Evolutionary conservation across 2,888 invertebrate species (phyloP).

Genomic region (Acrobasis repandana): DNA sequence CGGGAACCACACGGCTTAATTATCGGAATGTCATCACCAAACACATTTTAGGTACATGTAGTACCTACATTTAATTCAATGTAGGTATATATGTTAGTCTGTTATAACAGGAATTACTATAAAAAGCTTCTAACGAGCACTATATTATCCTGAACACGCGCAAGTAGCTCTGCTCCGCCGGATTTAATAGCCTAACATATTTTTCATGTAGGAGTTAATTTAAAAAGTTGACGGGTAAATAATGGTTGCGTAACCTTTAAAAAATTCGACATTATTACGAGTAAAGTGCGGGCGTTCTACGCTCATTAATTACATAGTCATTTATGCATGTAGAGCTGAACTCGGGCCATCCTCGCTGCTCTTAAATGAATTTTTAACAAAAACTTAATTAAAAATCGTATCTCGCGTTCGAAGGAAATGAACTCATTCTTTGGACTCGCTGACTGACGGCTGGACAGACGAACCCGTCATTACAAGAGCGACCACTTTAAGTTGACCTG

Average conservation of each 20-base stretch:
- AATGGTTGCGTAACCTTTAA: conserved; percentile 54
- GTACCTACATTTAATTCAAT: neutral
- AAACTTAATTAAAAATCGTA: conserved; percentile 83
- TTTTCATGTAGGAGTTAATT: conserved; percentile 50
- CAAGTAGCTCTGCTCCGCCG: neutral
- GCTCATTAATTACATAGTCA: conserved; percentile 76
- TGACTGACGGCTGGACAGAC: conserved; percentile 78
- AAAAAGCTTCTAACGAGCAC: conserved; percentile 4
- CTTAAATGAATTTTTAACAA: conserved; percentile 81
- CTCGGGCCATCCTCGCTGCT: conserved; percentile 62
- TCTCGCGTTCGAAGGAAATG: conserved; percentile 82
- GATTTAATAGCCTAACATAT: conserved; percentile 27
- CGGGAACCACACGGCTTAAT: no score
- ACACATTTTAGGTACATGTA: no score
- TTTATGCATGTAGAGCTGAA: conserved; percentile 68
- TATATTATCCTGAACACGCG: neutral
- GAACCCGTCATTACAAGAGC: conserved; percentile 69
- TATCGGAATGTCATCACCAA: no score
- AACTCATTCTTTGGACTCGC: conserved; percentile 78
- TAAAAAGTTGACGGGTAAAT: conserved; percentile 52
- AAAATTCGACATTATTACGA: conserved; percentile 57
- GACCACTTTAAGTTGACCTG: conserved; percentile 59
- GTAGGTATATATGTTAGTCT: neutral
- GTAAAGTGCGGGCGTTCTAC: conserved; percentile 50
- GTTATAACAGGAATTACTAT: neutral